Evolutionary conservation across 2,888 invertebrate genomes (phyloP), one percentile per base, ranked within the genome.

Genomic region (Harmothoe impar): DNA sequence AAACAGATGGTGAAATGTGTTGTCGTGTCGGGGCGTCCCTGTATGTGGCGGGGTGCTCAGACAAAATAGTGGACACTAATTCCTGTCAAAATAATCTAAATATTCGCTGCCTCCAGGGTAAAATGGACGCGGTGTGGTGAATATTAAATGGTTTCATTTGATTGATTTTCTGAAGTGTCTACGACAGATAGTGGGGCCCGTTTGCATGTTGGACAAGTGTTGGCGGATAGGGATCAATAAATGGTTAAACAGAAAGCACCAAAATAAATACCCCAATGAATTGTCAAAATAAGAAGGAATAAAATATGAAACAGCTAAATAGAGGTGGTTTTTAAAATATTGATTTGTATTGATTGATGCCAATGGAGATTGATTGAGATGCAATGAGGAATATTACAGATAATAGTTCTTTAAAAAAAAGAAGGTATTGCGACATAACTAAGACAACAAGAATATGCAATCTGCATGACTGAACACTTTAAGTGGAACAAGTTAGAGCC

Each of bases 61-160:
- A 15, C 62, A n/a, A 62, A n/a, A 62, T 20, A 20, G n/a, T 62
- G n/a, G n/a, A 62, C 15, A 62, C 43, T 62, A 3, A 62, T 62
- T 62, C n/a, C 62, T 62, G 62, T 20, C 23, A 62, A 62, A 62
- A 62, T n/a, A 62, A 62, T 62, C 62, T 62, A n/a, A 62, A 62
- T 62, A 62, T 5, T 62, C 62, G 12, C n/a, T 62, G 62, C 62
- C 62, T 20, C 62, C 62, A 62, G 62, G 62, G 23, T 62, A 62
- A 62, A 62, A 5, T 62, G 23, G n/a, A 62, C 1, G 20, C 62
- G 12, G 54, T 20, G 23, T 62, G 20, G 12, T 20, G 20, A n/a
- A n/a, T n/a, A 62, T 20, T 62, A 15, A n/a, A 20, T 62, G 20
- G 62, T n/a, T 62, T n/a, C 23, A 62, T 62, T 62, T n/a, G 62